These are phyloP conservation scores for Sminthurides aquaticus DNA, from an alignment of 2,888 invertebrate genomes.

Conservation along the genomic window DNA sequence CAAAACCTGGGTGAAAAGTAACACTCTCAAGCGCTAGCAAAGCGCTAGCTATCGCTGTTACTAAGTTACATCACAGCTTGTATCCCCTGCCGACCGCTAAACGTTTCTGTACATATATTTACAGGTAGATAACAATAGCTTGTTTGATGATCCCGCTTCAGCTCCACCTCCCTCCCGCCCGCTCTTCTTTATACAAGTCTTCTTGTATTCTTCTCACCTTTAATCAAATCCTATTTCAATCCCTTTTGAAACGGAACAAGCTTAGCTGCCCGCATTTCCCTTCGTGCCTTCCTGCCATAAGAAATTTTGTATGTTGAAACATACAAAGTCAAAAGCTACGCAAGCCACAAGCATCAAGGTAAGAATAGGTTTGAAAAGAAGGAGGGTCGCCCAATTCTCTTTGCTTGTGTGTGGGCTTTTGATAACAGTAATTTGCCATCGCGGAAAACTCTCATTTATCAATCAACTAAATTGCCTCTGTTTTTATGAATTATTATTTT, in stretches of 20 bases:
- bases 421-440: conserved; percentile 41
- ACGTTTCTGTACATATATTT: no score
- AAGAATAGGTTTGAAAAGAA: no score
- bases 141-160: conserved; percentile 19
- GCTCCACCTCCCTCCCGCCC: conserved; percentile 19
- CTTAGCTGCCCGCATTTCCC: no score
- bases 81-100: no score
- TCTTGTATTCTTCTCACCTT: background rate
- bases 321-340: no score
- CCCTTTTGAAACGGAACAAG: no score
- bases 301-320: no score
- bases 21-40: no score
- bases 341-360: no score
- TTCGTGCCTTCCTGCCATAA: no score
- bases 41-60: no score
- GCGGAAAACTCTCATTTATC: conserved; percentile 43
- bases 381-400: background rate
- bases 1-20: background rate
- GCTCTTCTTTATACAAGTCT: conserved; percentile 7
- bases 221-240: background rate
- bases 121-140: background rate
- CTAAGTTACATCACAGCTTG: no score
- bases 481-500: conserved; percentile 26
- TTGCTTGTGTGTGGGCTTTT: background rate
- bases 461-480: conserved; percentile 34